Base-by-base conservation (phyloP, 2,797 vertebrate species). In the Prionace glauca region DNA sequence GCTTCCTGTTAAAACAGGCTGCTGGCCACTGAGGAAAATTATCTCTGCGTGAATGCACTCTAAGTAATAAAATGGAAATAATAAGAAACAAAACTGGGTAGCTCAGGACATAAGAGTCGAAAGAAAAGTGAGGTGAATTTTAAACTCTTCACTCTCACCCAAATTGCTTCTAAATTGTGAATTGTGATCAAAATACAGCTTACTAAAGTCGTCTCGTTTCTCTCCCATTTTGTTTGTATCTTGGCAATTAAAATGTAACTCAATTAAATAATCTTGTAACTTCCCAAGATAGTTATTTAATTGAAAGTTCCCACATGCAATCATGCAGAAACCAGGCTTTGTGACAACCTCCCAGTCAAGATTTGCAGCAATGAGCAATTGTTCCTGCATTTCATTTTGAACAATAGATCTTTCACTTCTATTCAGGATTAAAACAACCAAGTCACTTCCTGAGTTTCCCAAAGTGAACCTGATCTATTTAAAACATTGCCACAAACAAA, bases 241-340 rank as follows among this genome's bases (percentile, higher is more conserved):
- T 91, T 91, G 65, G 88, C 88, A 91, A 84, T 67, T 36, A 36
- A 91, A 91, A 91, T 67, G n/a, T 22, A 67, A 60, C 14, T 91
- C 18, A 67, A n/a, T 91, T 18, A 32, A 67, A 65, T 65, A 91
- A 9, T 65, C 62, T 67, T 91, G 18, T 67, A 91, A 20, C n/a
- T 65, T 91, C n/a, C 18, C 62, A 62, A 91, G 32, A 60, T n/a
- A 91, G 18, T 50, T 94, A 41, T 29, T 94, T 94, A 94, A 71
- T 94, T 74, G 88, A 32, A 94, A 94, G 24, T 50, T 56, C 41
- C 65, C 67, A 74, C 93, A 50, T 94, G 24, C 29, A 94, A 74
- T 94, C 62, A 20, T 32, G 60, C 32, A 91, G 29, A 91, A 62
- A 60, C 26, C 29, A 62, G 88, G 29, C 71, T 94, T 71, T 72